Percentiles rank a stretch among this genome's conserved stretches.
Evolutionary conservation across 2,888 invertebrate species (phyloP).

Genomic region (Drosophila meridionalis): DNA sequence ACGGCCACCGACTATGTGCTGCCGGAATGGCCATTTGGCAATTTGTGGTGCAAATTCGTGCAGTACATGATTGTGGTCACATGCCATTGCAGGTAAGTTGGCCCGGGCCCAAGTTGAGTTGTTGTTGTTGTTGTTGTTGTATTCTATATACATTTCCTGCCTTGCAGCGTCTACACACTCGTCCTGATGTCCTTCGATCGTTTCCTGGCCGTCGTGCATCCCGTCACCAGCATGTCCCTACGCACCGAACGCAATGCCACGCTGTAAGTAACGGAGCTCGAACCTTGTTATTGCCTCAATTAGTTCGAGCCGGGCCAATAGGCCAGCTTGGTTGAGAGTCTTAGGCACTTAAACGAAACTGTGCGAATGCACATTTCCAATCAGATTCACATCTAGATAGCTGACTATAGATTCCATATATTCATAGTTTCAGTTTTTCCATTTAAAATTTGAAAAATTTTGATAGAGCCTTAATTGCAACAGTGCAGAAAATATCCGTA

Average conservation of each 20-base stretch:
- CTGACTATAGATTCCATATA: background rate
- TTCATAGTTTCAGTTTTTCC: background rate
- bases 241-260: slow-evolving; percentile 93
- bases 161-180: slow-evolving; percentile 93
- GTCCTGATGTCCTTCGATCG: slow-evolving; percentile 97
- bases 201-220: slow-evolving; percentile 97
- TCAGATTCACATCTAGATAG: background rate
- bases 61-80: slow-evolving; percentile 97
- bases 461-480: too few species aligned
- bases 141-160: background rate
- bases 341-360: background rate
- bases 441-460: too few species aligned
- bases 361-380: background rate
- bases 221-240: slow-evolving; percentile 94
- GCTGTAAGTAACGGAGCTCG: slow-evolving; percentile 81
- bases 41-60: slow-evolving; percentile 93
- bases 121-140: background rate
- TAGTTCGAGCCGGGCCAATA: slow-evolving; percentile 14
- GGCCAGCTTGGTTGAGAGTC: background rate
- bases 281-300: slow-evolving; percentile 36
- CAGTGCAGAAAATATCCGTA: too few species aligned
- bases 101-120: background rate
- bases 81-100: slow-evolving; percentile 89
- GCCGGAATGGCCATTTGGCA: slow-evolving; percentile 95
- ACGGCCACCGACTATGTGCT: slow-evolving; percentile 96